Evolutionary conservation across 2,113 vertebrate species (phyloP), one percentile per base, ranked within the genome.

Genomic region (Xiphias gladius): DNA sequence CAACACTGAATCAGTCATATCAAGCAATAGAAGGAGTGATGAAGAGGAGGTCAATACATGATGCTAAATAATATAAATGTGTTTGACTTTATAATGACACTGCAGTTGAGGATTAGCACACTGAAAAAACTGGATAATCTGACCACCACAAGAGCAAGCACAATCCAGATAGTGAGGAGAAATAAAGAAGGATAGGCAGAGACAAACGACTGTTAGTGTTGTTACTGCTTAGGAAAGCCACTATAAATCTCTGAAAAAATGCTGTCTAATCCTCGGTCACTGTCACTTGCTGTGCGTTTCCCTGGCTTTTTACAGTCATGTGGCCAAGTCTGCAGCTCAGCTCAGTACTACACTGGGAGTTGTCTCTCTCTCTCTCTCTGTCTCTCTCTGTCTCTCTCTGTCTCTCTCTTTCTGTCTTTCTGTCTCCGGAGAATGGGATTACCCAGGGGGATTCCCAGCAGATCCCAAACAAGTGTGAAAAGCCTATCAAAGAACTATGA

Each of bases 401-500:
- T 35, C 3, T 41, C 16, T 28, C 32, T 52, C 14, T 52, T 14
- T 73, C 37, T 54, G 8, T 83, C 46, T 62, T 2, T 80, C 76
- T 66, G 46, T 73, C 80, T 89, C 76, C 64, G 55, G 73, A 35
- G 64, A 67, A 72, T 46, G 73, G 85, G 59, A 88, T 80, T 77
- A 79, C 70, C 78, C 55, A 4, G 13, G 63, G 46, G 76, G 75
- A 61, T 74, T 48, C 80, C 35, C 28, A 11, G 16, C 69, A 85
- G 80, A 86, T 77, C 80, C 65, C 5, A 0, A 65, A 79, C 52
- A 77, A 89, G 93, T 89, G 85, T 83, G 86, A 91, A 91, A 92
- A 90, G 80, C 90, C 78, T 80, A 76, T 83, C 85, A 74, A 83
- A 91, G 90, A 91, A 82, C 75, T 84, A 83, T 86, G 76, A 87